phyloP scores from a whole-genome alignment of 2,113 vertebrate species.

The Melanerpes aurifrons region DNA sequence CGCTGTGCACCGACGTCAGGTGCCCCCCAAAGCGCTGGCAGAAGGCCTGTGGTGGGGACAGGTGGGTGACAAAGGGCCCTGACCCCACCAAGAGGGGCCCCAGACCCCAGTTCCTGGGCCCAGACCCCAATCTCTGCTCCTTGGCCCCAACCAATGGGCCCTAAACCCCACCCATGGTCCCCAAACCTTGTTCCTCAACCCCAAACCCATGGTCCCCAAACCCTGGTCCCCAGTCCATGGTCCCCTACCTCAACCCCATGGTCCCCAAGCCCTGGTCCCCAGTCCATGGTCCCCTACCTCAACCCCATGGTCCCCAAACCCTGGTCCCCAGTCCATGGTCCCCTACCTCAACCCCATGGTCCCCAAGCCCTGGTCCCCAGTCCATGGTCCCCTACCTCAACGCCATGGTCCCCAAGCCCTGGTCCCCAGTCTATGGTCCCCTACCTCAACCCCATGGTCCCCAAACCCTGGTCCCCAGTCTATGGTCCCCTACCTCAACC shows the following conservation, averaged over 20 bases:
- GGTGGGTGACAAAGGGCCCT: background rate
- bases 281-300: background rate
- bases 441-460: no score
- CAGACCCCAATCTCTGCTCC: background rate
- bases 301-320: background rate
- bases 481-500: background rate
- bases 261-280: background rate
- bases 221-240: background rate
- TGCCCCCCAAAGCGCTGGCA: background rate
- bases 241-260: background rate
- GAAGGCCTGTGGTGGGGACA: background rate
- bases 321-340: background rate
- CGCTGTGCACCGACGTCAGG: background rate
- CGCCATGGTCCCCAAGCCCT: rapidly evolving
- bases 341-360: no score
- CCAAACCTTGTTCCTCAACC: rapidly evolving
- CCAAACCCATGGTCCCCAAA: no score
- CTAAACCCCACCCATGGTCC: background rate
- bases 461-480: background rate
- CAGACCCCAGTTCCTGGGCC: rapidly evolving
- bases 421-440: no score
- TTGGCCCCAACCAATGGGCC: no score
- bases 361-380: no score
- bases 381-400: no score
- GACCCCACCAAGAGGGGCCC: background rate